Conservation (phyloP, 1,140 invertebrate genomes). For the Pseudobourletiella spinata region DNA sequence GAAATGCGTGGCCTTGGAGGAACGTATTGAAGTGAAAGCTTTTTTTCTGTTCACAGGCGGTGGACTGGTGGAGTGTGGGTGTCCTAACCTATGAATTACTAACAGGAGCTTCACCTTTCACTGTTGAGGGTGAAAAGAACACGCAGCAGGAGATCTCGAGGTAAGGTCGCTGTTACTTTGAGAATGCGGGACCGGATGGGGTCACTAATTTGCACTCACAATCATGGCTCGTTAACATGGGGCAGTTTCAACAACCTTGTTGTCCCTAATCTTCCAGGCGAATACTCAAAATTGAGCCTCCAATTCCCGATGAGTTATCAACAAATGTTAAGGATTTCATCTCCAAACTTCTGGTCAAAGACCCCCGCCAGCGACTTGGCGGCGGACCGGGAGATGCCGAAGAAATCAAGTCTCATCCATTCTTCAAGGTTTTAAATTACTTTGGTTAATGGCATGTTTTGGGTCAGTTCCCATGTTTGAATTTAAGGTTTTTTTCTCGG, state of each 20-base stretch:
- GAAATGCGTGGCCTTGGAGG: too few species aligned
- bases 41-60: conserved; percentile 57
- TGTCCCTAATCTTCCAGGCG: conserved; percentile 45
- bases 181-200: background rate
- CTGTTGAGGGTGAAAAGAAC: conserved; percentile 84
- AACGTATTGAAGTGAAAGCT: too few species aligned
- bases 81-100: conserved; percentile 91
- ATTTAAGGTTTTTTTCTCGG: too few species aligned
- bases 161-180: conserved; percentile 39
- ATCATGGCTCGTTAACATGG: background rate
- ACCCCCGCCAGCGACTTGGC: conserved; percentile 69
- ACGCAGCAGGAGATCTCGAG: conserved; percentile 87
- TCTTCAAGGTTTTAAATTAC: conserved; percentile 60
- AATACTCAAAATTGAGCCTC: conserved; percentile 75
- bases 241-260: background rate
- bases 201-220: background rate
- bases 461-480: too few species aligned
- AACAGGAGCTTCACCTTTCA: conserved; percentile 96
- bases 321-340: conserved; percentile 56
- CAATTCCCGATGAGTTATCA: conserved; percentile 65
- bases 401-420: conserved; percentile 76
- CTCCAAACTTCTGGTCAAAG: conserved; percentile 70
- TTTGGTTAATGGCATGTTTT: too few species aligned
- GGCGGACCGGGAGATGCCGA: conserved; percentile 61
- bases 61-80: conserved; percentile 98